Evolutionary conservation across 53 echinoderm and acorn worm species (phyloP).

Genomic region (Stichopus horrens): DNA sequence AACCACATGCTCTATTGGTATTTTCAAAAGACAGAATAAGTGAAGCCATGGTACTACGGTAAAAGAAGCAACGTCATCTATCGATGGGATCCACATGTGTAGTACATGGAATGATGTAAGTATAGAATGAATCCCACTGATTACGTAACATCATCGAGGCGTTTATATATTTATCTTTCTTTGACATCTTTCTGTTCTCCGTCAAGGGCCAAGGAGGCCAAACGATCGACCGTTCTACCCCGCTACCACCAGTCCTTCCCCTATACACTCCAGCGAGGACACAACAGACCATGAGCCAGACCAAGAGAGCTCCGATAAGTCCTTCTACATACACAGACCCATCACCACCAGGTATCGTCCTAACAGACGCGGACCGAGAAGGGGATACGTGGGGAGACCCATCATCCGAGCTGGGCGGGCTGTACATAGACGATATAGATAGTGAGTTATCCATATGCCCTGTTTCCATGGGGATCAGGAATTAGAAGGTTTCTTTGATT

Average conservation of each 20-base stretch:
- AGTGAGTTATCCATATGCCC: slow-evolving; percentile 50
- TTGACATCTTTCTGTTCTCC: not conserved
- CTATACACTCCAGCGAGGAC: slow-evolving; percentile 69
- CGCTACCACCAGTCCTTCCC: slow-evolving; percentile 64
- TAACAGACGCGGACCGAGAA: slow-evolving; percentile 68
- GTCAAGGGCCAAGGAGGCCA: not conserved
- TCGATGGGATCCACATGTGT: too few species aligned
- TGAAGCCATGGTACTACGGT: too few species aligned
- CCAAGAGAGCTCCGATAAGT: slow-evolving; percentile 65
- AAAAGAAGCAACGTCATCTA: too few species aligned
- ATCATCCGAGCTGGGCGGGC: slow-evolving; percentile 76
- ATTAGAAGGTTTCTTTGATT: too few species aligned
- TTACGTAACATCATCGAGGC: too few species aligned
- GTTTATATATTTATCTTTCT: not conserved
- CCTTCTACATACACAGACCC: slow-evolving; percentile 71
- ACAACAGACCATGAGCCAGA: slow-evolving; percentile 66
- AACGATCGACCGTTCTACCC: slow-evolving; percentile 19
- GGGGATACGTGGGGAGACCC: slow-evolving; percentile 78
- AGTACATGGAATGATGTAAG: too few species aligned
- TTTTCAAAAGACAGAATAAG: too few species aligned
- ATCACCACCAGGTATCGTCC: slow-evolving; percentile 66
- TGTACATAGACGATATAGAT: slow-evolving; percentile 70
- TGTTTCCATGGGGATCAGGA: too few species aligned
- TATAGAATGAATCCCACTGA: too few species aligned
- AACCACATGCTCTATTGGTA: too few species aligned